Evolutionary conservation across 1,140 invertebrate genomes (phyloP), one percentile per base, ranked within the genome.

Genomic region (Cataglyphis hispanica): DNA sequence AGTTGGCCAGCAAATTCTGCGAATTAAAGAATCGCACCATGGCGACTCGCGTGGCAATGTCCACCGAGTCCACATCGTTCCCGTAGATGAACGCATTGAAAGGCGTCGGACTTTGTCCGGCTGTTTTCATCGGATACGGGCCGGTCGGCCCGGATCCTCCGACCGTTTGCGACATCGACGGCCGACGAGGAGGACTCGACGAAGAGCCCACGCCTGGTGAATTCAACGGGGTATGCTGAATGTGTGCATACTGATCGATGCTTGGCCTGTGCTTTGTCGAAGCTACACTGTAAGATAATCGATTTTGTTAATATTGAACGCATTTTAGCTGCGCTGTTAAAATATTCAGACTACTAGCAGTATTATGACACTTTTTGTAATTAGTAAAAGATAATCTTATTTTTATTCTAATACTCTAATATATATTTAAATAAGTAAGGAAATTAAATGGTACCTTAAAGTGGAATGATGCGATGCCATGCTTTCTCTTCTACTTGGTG

Each of bases 1-100:
- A 99, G 92, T 99, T 99, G 0, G 98, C 99, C 86, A 99, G 95
- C 0, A 99, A 96, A 92, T 99, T 99, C 92, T 99, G 97, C 0
- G 99, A 99, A 93, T 99, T 99, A 96, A 99, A 99, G 93, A 99
- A 99, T 13, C 98, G 97, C 2, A 99, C 99, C 99, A 99, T 99
- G 34, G 99, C 99, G 43, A 99, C 98, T 85, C 99, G 96, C 0
- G 98, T 99, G 3, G 99, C 99, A n/a, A 99, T 97, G 95, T 99
- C 99, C 1, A 99, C 99, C 0, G 98, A 99, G 94, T 99, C 99
- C 2, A 99, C 98, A 94, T 99, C 99, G 93, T 98, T 99, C 22
- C 98, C 98, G 93, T 98, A 99, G 87, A 99, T 98, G 86, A 99
- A 97, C 0, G 98, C 98, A 95, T 99, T 99, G 87, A 97, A 97